phyloP scores from a whole-genome alignment of 2,888 invertebrate species.

The Polylopha cassiicola region DNA sequence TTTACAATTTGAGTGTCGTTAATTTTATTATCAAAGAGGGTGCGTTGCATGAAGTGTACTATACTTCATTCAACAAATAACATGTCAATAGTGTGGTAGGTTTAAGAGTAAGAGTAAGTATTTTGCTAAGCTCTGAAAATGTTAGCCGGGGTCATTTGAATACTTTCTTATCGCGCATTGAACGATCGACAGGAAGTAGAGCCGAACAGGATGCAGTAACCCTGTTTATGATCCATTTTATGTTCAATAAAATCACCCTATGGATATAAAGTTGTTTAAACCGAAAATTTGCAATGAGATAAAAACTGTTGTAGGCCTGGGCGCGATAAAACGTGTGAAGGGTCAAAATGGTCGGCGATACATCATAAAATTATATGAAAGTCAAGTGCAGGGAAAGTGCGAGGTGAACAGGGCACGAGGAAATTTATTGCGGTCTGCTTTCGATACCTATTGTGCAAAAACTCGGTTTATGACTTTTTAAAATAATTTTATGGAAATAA shows the following conservation, averaged over 20 bases:
- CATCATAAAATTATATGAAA: slow-evolving; percentile 77
- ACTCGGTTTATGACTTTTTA: slow-evolving; percentile 56
- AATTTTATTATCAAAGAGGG: slow-evolving; percentile 19
- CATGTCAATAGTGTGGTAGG: too few species aligned
- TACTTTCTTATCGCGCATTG: slow-evolving; percentile 27
- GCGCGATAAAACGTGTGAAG: slow-evolving; percentile 70
- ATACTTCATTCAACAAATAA: too few species aligned
- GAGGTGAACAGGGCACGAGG: slow-evolving; percentile 61
- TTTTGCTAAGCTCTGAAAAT: background rate
- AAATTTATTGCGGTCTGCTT: slow-evolving; percentile 73
- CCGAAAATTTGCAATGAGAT: slow-evolving; percentile 47
- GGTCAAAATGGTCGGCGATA: slow-evolving; percentile 70
- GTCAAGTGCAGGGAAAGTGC: slow-evolving; percentile 72
- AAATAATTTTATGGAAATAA: slow-evolving; percentile 61
- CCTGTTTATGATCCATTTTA: slow-evolving; percentile 42
- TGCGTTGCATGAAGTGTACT: too few species aligned
- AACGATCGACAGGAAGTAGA: slow-evolving; percentile 17
- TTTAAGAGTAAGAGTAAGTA: too few species aligned
- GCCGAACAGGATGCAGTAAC: slow-evolving; percentile 38
- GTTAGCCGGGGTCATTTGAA: slow-evolving; percentile 23
- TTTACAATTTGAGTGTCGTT: slow-evolving; percentile 25
- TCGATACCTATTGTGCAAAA: slow-evolving; percentile 71
- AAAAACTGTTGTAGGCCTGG: slow-evolving; percentile 28
- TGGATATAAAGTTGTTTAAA: slow-evolving; percentile 46
- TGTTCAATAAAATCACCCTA: slow-evolving; percentile 43